phyloP scores from a whole-genome alignment of 2,113 vertebrate species.

The Macrotus californicus region DNA sequence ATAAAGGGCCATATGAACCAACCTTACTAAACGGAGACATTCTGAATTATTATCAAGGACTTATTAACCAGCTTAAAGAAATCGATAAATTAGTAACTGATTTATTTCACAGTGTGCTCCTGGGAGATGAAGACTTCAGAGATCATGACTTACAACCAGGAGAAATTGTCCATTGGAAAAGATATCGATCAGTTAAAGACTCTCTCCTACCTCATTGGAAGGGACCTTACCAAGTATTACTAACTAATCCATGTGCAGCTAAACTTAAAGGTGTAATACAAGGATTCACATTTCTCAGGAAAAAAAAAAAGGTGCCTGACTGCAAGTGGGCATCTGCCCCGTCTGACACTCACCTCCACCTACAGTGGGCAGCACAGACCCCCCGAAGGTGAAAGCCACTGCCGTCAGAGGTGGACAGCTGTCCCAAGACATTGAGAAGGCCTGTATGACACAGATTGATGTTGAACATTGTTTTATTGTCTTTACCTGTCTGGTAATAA shows the following conservation, averaged over 20 bases:
- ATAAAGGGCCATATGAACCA: neutral
- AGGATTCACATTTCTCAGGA: neutral
- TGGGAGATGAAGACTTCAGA: neutral
- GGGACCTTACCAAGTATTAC: neutral
- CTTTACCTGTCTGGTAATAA: neutral
- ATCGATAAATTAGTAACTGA: neutral
- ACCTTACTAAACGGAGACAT: neutral
- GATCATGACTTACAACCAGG: neutral
- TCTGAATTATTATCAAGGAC: neutral
- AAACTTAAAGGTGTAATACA: neutral
- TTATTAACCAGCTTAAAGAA: neutral
- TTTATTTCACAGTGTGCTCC: neutral
- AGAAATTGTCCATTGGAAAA: neutral
- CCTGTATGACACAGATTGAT: neutral
- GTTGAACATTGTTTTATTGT: neutral
- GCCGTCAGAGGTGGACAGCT: neutral
- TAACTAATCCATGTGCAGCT: neutral
- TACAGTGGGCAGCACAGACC: neutral
- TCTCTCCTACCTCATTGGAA: neutral
- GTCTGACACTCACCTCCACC: neutral
- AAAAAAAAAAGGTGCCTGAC: neutral
- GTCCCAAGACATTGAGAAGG: neutral
- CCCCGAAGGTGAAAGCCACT: neutral
- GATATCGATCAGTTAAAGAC: neutral
- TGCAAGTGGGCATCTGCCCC: neutral